These are phyloP conservation scores for Piliocolobus tephrosceles DNA, from an alignment of 2,113 vertebrate genomes.

Conservation along the genomic window DNA sequence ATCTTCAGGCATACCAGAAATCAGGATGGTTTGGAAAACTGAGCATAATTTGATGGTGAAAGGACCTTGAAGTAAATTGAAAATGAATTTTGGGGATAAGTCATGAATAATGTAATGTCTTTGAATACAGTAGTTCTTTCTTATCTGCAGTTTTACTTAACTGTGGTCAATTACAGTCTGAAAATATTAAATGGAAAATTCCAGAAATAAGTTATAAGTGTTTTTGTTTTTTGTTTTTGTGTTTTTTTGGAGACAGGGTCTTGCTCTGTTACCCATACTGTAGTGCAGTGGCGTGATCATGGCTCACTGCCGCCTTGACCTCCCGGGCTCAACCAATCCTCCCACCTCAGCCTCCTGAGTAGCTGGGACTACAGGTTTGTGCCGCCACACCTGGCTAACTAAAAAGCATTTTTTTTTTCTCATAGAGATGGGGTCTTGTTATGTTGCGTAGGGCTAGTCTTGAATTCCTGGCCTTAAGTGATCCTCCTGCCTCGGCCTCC, in stretches of 20 bases:
- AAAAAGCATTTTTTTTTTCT: not conserved
- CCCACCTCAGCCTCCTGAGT: not conserved
- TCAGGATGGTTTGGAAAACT: not conserved
- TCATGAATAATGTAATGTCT: not conserved
- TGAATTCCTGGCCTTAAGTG: not conserved
- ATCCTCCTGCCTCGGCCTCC: not conserved
- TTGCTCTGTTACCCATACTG: not conserved
- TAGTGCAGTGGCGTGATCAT: not conserved
- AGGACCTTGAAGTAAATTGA: conserved; percentile 30
- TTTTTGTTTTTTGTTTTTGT: too few relatives aligned
- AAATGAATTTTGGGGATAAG: conserved; percentile 13
- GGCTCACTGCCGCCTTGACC: not conserved
- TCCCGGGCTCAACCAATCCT: not conserved
- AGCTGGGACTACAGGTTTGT: not conserved
- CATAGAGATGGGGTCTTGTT: not conserved
- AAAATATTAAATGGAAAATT: not conserved
- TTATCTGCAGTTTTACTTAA: not conserved
- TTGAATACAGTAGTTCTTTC: not conserved
- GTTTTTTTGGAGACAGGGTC: not conserved
- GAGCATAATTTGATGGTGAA: conserved; percentile 39
- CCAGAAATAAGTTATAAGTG: not conserved
- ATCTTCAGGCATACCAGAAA: not conserved
- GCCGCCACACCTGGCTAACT: not conserved
- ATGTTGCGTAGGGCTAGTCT: not conserved
- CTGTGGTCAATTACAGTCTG: not conserved